Evolutionary conservation across 2,113 vertebrate genomes (phyloP).

Genomic region (Lepus europaeus): DNA sequence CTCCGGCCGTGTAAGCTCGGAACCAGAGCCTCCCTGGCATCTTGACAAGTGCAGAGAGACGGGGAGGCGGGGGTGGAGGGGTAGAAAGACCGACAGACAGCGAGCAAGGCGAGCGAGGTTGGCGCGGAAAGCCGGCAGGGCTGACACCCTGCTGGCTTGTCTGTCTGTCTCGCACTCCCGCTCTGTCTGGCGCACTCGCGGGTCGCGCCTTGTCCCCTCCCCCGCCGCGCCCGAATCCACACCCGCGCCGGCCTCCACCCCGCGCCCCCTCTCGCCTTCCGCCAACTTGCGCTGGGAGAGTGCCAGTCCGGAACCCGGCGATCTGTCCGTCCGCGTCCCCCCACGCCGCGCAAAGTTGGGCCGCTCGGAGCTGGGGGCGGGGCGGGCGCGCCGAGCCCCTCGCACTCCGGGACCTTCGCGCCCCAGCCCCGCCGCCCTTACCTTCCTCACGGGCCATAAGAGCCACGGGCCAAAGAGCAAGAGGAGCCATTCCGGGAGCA

Average conservation of each 20-base stretch:
- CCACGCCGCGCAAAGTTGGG: conserved; percentile 74
- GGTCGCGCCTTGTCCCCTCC: conserved; percentile 75
- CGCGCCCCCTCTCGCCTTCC: conserved; percentile 26
- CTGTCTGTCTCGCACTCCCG: conserved; percentile 83
- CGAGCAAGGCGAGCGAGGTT: conserved; percentile 55
- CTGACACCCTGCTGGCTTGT: conserved; percentile 77
- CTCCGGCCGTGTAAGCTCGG: background rate
- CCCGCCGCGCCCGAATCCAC: conserved; percentile 49
- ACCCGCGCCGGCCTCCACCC: background rate
- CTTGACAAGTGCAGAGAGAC: conserved; percentile 68
- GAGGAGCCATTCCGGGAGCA: conserved; percentile 80
- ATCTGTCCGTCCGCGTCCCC: conserved; percentile 69
- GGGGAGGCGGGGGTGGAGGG: conserved; percentile 47
- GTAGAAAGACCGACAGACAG: conserved; percentile 71
- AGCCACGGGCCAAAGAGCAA: conserved; percentile 81
- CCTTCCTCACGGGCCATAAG: conserved; percentile 65
- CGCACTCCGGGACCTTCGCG: background rate
- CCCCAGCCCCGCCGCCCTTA: conserved; percentile 64
- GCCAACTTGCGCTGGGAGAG: conserved; percentile 73
- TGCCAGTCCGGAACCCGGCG: conserved; percentile 32
- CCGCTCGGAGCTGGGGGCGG: conserved; percentile 50
- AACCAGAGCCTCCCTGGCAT: conserved; percentile 65
- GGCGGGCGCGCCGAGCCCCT: conserved; percentile 37
- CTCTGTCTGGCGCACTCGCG: conserved; percentile 81
- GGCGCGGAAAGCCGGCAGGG: conserved; percentile 63